Percentiles rank a stretch among this genome's conserved stretches.
Conservation (phyloP, 2,888 invertebrate species). For the Lycocerus yunnanus region DNA sequence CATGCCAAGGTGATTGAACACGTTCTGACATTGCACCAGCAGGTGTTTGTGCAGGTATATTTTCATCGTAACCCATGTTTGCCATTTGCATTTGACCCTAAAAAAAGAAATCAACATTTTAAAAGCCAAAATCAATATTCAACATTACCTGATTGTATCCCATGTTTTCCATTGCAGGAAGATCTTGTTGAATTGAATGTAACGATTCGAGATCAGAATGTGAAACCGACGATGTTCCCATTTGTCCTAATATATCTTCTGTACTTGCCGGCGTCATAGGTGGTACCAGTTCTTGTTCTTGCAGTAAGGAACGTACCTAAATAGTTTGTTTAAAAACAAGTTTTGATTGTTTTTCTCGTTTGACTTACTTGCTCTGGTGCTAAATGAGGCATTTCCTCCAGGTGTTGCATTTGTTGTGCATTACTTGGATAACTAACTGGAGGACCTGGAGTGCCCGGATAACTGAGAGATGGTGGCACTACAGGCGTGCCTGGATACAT, state of each 20-base stretch:
- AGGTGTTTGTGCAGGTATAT: slow-evolving; percentile 66
- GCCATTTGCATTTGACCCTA: slow-evolving; percentile 60
- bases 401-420: slow-evolving; percentile 50
- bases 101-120: background rate
- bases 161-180: slow-evolving; percentile 65
- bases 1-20: slow-evolving; percentile 68
- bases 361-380: slow-evolving; percentile 61
- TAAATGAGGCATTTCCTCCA: slow-evolving; percentile 66
- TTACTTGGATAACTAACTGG: slow-evolving; percentile 39
- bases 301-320: slow-evolving; percentile 51
- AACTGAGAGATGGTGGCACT: slow-evolving; percentile 32
- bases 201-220: slow-evolving; percentile 38
- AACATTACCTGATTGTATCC: slow-evolving; percentile 61
- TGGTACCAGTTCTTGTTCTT: slow-evolving; percentile 50
- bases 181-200: slow-evolving; percentile 41
- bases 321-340: background rate
- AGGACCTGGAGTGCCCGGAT: slow-evolving; percentile 45
- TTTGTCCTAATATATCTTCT: slow-evolving; percentile 45
- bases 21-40: slow-evolving; percentile 63
- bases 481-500: slow-evolving; percentile 41
- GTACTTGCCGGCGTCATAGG: slow-evolving; percentile 50
- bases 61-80: slow-evolving; percentile 76
- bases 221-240: slow-evolving; percentile 44
- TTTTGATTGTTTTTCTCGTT: background rate
- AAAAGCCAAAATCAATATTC: background rate